Evolutionary conservation across 2,797 vertebrate species (phyloP).

Genomic region (Salarias fasciatus): DNA sequence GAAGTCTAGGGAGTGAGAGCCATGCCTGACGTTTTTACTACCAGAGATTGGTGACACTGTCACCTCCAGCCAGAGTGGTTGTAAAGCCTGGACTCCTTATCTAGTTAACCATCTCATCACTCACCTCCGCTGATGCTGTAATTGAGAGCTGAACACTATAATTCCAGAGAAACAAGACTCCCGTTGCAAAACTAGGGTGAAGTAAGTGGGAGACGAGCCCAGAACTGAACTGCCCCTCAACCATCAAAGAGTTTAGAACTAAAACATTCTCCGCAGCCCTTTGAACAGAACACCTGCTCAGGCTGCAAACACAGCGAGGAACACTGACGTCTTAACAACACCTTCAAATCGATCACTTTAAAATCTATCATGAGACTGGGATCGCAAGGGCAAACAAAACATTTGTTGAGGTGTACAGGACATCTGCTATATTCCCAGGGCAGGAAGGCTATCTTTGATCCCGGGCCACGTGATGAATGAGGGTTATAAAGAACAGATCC

Average conservation of each 20-base stretch:
- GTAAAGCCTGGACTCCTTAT: slow-evolving; percentile 65
- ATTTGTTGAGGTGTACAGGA: slow-evolving; percentile 51
- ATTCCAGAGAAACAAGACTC: slow-evolving; percentile 71
- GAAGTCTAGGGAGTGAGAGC: slow-evolving; percentile 18
- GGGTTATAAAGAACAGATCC: slow-evolving; percentile 76
- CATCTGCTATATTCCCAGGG: slow-evolving; percentile 63
- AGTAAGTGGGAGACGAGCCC: slow-evolving; percentile 45
- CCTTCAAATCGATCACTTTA: slow-evolving; percentile 17
- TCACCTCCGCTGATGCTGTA: slow-evolving; percentile 74
- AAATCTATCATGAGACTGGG: slow-evolving; percentile 40
- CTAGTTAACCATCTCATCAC: slow-evolving; percentile 57
- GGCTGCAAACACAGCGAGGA: slow-evolving; percentile 32
- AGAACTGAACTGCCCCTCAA: slow-evolving; percentile 35
- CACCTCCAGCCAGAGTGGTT: slow-evolving; percentile 56
- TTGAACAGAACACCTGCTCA: slow-evolving; percentile 64
- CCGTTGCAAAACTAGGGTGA: slow-evolving; percentile 44
- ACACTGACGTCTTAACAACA: slow-evolving; percentile 22
- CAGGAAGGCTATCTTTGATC: slow-evolving; percentile 68
- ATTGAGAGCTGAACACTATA: slow-evolving; percentile 74
- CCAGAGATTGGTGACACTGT: slow-evolving; percentile 58
- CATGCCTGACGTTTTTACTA: slow-evolving; percentile 56
- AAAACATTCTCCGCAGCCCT: slow-evolving; percentile 53
- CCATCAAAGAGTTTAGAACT: slow-evolving; percentile 71
- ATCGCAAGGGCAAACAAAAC: slow-evolving; percentile 55
- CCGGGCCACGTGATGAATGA: slow-evolving; percentile 73